phyloP scores from a whole-genome alignment of 2,113 vertebrate genomes.

The Puntigrus tetrazona region DNA sequence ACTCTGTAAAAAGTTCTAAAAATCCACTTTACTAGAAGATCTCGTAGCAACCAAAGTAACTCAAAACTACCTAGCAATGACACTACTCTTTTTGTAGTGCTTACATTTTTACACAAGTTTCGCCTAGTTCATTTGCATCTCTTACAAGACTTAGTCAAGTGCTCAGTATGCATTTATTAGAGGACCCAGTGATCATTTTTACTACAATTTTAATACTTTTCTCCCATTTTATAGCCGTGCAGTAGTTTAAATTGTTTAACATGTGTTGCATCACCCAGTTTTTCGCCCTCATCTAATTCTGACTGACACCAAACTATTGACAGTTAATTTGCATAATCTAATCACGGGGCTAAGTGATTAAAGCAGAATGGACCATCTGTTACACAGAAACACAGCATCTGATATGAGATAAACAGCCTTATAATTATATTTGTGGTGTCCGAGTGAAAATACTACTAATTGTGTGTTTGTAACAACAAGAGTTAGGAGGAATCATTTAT shows the following conservation, averaged over 20 bases:
- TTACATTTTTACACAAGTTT: not conserved
- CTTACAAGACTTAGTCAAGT: not conserved
- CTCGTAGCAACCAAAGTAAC: too few species aligned
- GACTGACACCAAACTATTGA: slow-evolving; percentile 33
- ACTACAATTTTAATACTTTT: not conserved
- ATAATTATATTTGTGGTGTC: slow-evolving; percentile 10
- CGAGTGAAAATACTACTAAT: not conserved
- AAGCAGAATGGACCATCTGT: slow-evolving; percentile 36
- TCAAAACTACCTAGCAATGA: not conserved
- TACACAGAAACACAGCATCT: slow-evolving; percentile 7
- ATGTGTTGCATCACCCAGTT: not conserved
- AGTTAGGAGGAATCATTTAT: not conserved
- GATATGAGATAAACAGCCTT: slow-evolving; percentile 9
- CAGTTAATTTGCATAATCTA: slow-evolving; percentile 39
- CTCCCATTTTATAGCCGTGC: not conserved
- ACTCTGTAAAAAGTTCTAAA: too few species aligned
- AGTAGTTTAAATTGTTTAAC: not conserved
- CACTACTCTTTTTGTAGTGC: too few species aligned
- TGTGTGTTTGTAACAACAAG: slow-evolving; percentile 15
- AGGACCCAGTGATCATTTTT: not conserved
- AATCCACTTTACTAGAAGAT: too few species aligned
- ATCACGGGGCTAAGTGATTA: slow-evolving; percentile 27
- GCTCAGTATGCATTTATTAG: not conserved
- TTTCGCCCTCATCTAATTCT: not conserved
- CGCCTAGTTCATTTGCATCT: not conserved